Evolutionary conservation across 2,888 invertebrate species (phyloP).

Genomic region (Bedellia somnulentella): DNA sequence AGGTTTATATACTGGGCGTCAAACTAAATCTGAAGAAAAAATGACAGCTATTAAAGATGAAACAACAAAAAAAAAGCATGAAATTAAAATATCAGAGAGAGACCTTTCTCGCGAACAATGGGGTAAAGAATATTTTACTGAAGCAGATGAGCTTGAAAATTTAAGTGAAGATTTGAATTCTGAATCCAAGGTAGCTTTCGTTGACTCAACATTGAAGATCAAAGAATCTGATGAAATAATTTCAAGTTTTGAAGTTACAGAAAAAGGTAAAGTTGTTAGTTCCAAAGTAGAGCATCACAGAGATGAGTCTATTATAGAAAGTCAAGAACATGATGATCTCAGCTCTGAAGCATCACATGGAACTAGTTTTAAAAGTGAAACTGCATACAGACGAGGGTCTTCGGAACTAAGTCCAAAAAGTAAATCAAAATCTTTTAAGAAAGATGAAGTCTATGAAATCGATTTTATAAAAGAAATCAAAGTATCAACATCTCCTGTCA

Average conservation of each 20-base stretch:
- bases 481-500: conserved; percentile 49
- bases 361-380: conserved; percentile 45
- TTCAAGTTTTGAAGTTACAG: conserved; percentile 39
- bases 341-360: conserved; percentile 52
- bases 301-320: conserved; percentile 49
- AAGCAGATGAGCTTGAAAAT: conserved; percentile 46
- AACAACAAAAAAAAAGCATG: conserved; percentile 44
- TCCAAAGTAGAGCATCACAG: conserved; percentile 48
- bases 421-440: conserved; percentile 50
- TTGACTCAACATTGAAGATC: conserved; percentile 44
- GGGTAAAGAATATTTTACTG: conserved; percentile 57
- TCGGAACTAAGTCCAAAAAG: conserved; percentile 46
- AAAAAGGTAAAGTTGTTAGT: conserved; percentile 49
- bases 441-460: conserved; percentile 52
- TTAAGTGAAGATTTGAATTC: conserved; percentile 43
- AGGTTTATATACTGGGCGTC: conserved; percentile 45
- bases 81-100: conserved; percentile 54
- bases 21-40: conserved; percentile 49
- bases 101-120: conserved; percentile 55
- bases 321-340: conserved; percentile 48
- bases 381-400: conserved; percentile 35
- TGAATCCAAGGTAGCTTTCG: conserved; percentile 37
- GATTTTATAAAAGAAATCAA: conserved; percentile 58
- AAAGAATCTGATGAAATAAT: conserved; percentile 48
- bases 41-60: conserved; percentile 55